These are phyloP conservation scores for Paratrypauchen microcephalus DNA, from an alignment of 2,797 vertebrate species.

Conservation along the genomic window DNA sequence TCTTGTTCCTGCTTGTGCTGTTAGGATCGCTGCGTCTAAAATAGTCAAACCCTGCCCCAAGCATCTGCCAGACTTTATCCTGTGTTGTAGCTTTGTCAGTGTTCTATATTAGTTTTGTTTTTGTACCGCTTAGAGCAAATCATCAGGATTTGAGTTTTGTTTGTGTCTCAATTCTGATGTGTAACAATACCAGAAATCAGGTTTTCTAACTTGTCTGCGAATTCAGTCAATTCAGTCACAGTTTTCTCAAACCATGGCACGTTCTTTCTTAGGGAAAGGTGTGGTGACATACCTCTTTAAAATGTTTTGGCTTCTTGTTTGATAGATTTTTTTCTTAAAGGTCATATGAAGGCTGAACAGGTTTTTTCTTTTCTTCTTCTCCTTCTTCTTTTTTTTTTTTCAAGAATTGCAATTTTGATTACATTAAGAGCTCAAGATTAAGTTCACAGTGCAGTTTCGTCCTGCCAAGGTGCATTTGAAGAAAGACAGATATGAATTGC, in stretches of 20 bases:
- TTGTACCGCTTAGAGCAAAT: slow-evolving; percentile 37
- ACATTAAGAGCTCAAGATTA: too few species aligned
- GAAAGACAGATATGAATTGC: too few species aligned
- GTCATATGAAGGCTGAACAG: too few species aligned
- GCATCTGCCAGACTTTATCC: slow-evolving; percentile 42
- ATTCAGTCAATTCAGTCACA: background rate
- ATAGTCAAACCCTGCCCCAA: slow-evolving; percentile 42
- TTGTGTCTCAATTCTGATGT: background rate
- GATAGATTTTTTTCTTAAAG: background rate
- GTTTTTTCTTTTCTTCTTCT: too few species aligned
- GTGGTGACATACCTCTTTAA: background rate
- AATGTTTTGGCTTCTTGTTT: background rate
- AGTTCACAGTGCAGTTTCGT: too few species aligned
- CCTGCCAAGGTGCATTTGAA: too few species aligned
- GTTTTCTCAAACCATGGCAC: background rate
- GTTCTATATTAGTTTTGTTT: slow-evolving; percentile 30
- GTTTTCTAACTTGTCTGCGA: background rate
- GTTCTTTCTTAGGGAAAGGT: background rate
- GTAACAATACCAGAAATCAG: background rate
- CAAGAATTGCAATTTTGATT: too few species aligned
- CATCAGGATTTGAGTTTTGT: slow-evolving; percentile 28
- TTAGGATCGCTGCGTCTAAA: slow-evolving; percentile 51
- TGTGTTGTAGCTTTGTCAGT: slow-evolving; percentile 36
- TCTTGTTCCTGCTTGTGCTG: slow-evolving; percentile 65
- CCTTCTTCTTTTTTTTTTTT: too few species aligned